Evolutionary conservation across 2,113 vertebrate species (phyloP).

Genomic region (Rhinolophus ferrumequinum): DNA sequence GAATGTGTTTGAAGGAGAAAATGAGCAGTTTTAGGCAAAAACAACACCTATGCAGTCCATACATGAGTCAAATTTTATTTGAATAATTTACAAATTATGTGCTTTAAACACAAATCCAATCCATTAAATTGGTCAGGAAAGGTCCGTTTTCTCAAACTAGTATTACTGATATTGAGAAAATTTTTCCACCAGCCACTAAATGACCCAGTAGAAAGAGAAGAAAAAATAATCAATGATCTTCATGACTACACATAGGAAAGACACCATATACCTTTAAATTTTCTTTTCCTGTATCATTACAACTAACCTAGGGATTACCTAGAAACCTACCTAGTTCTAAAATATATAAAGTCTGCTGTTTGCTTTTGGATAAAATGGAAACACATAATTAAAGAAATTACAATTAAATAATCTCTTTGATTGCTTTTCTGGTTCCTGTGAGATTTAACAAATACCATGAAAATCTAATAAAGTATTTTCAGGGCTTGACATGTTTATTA

Average conservation of each 20-base stretch:
- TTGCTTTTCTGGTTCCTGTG: not conserved
- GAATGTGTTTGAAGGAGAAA: not conserved
- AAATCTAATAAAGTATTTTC: not conserved
- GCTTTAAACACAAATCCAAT: conserved; percentile 11
- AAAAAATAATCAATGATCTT: not conserved
- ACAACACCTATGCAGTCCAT: not conserved
- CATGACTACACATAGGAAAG: not conserved
- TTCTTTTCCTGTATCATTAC: not conserved
- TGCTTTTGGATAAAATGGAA: not conserved
- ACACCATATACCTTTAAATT: not conserved
- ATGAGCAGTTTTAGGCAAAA: not conserved
- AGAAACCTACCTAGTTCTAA: not conserved
- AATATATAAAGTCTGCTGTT: not conserved
- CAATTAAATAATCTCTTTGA: not conserved
- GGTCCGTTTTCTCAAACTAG: not conserved
- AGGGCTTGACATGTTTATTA: not conserved
- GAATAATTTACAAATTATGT: not conserved
- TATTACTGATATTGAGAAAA: not conserved
- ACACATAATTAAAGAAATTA: not conserved
- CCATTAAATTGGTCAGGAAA: not conserved
- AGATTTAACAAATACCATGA: not conserved
- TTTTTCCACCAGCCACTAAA: not conserved
- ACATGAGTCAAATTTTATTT: not conserved
- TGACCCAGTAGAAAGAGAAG: not conserved
- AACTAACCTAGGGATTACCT: not conserved